These are phyloP conservation scores for Macrotus californicus DNA, from an alignment of 2,113 vertebrate species.

Conservation along the genomic window DNA sequence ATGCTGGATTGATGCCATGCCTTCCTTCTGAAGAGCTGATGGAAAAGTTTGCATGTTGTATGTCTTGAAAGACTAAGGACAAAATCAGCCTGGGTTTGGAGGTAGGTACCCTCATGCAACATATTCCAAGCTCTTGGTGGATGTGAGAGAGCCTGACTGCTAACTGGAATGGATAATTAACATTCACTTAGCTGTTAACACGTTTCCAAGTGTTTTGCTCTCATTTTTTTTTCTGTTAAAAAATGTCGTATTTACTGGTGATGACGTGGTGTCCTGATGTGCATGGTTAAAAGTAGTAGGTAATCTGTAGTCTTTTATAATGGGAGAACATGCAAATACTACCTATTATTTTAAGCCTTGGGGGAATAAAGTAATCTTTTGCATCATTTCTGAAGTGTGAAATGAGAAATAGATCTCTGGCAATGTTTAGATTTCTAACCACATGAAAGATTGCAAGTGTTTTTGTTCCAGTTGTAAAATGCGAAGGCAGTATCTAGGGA, in stretches of 20 bases:
- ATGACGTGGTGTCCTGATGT: neutral
- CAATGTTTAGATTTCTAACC: conserved; percentile 51
- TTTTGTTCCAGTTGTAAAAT: conserved; percentile 41
- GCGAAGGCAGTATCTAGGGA: neutral
- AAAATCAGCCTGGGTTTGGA: neutral
- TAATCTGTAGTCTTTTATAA: conserved; percentile 25
- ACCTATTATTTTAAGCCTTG: conserved; percentile 43
- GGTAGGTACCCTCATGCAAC: neutral
- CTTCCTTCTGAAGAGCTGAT: neutral
- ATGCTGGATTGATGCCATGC: neutral
- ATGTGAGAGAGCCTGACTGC: neutral
- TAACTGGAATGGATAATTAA: neutral
- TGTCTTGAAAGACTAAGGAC: neutral
- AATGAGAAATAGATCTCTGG: conserved; percentile 53
- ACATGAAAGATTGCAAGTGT: conserved; percentile 30
- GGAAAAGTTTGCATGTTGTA: neutral
- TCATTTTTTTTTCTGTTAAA: neutral
- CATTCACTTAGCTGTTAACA: conserved; percentile 1
- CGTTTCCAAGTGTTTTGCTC: neutral
- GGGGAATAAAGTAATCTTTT: conserved; percentile 37
- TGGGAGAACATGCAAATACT: neutral
- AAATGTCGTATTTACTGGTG: conserved; percentile 12
- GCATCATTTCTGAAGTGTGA: conserved; percentile 60
- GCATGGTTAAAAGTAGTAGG: neutral
- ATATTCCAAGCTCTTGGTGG: neutral